Evolutionary conservation across 2,888 invertebrate species (phyloP), one percentile per base, ranked within the genome.

Genomic region (Rhamnusium bicolor): DNA sequence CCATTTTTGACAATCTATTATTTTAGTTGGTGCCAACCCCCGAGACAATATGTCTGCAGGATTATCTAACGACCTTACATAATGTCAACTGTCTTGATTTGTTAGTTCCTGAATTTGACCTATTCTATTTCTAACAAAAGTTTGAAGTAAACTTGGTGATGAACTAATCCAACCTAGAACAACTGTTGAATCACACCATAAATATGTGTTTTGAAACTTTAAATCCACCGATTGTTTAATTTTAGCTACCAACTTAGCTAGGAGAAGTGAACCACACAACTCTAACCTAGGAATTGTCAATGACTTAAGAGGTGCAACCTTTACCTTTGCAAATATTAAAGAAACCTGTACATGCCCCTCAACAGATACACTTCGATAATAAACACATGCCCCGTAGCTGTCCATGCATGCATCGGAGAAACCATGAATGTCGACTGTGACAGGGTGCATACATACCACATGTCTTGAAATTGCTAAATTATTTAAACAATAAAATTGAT

Each of bases 381-480:
- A 67, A 12, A 68, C 24, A 54, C 62, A 67, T 18, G 54, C 53
- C 0, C 46, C 72, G 32, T 62, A 68, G 0, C 61, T 61, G 6
- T 53, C 24, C 10, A 53, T 18, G 3, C 54, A 67, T 2, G 67
- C 62, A 53, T 72, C 68, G 3, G 53, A 24, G 61, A 72, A 72
- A 0, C 72, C 72, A 72, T 68, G 62, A 18, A 72, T 12, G 8
- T 51, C 14, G 0, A 72, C 0, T 10, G 2, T 18, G 14, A 49
- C 8, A 7, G 66, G 21, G 1, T 69, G 27, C 1, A 1, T 2
- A 49, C 24, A 65, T 8, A 27, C 18, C 4, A 51, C 24, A 3
- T 65, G 49, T 14, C 27, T 49, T 0, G 90, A 27, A 14, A 65
- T 49, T 10, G 8, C 12, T 29, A 65, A 12, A 16, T 49, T 3